Conservation (phyloP, 1,140 invertebrate species). For the Belonocnema kinseyi region DNA sequence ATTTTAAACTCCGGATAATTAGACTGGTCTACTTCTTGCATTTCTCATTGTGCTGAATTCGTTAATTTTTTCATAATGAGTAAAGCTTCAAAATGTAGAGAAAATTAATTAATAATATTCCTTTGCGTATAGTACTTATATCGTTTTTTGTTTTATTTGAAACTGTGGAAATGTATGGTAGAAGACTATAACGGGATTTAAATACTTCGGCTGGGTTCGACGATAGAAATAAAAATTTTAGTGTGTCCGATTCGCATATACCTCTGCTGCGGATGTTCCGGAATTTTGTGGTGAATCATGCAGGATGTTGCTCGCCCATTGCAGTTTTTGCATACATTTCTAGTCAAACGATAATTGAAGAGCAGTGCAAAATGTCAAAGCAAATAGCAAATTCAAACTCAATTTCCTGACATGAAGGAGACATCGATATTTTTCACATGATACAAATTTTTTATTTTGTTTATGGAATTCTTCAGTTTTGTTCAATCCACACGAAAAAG, state of each 20-base stretch:
- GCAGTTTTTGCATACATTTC: background rate
- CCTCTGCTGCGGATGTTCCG: background rate
- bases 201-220: background rate
- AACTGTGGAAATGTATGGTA: background rate
- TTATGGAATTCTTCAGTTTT: too few species aligned
- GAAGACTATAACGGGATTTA: background rate
- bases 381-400: background rate
- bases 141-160: background rate
- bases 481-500: too few species aligned
- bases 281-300: conserved; percentile 8
- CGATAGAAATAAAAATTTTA: conserved; percentile 6
- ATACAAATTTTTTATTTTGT: too few species aligned
- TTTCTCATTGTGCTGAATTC: too few species aligned
- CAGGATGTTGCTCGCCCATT: background rate
- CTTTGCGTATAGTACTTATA: background rate
- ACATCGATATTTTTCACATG: too few species aligned
- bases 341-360: background rate
- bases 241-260: background rate
- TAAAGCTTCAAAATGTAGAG: too few species aligned
- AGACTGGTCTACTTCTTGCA: too few species aligned
- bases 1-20: too few species aligned
- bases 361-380: conserved; percentile 1
- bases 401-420: too few species aligned
- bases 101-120: too few species aligned
- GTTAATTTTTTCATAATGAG: too few species aligned